Conservation (phyloP, 2,113 vertebrate genomes). For the Pluvialis apricaria region DNA sequence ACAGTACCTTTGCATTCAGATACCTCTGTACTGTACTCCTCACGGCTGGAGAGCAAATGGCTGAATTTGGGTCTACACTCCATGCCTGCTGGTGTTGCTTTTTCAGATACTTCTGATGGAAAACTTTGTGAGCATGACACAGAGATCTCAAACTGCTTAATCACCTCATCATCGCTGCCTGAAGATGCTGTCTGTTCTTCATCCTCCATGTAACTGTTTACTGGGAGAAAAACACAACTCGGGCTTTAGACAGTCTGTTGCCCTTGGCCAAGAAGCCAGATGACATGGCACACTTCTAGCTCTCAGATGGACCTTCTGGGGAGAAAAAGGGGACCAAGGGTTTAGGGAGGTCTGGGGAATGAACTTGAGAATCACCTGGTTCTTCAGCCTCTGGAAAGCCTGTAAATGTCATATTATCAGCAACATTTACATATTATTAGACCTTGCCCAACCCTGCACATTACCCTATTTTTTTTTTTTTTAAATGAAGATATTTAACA, state of each 20-base stretch:
- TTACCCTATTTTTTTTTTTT: neutral
- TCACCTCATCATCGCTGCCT: slow-evolving; percentile 78
- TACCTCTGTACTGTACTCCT: slow-evolving; percentile 73
- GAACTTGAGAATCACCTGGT: neutral
- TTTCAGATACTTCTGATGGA: slow-evolving; percentile 17
- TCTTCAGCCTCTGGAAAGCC: neutral
- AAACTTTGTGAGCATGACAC: slow-evolving; percentile 82
- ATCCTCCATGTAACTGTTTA: slow-evolving; percentile 75
- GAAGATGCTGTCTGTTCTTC: slow-evolving; percentile 75
- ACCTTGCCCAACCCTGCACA: neutral
- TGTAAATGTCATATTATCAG: neutral
- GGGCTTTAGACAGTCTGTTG: neutral
- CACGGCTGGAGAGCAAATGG: slow-evolving; percentile 63
- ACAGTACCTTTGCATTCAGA: slow-evolving; percentile 79
- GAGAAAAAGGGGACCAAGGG: neutral
- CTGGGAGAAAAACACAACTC: slow-evolving; percentile 56
- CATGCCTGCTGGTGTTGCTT: slow-evolving; percentile 23
- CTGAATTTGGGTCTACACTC: slow-evolving; percentile 67
- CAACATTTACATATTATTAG: neutral
- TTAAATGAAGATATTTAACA: neutral
- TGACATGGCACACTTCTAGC: neutral
- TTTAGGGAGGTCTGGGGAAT: neutral
- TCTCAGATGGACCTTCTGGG: neutral
- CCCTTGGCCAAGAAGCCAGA: neutral
- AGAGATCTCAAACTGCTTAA: slow-evolving; percentile 84